Conservation (phyloP, 2,113 vertebrate genomes). For the Lepus timidus region DNA sequence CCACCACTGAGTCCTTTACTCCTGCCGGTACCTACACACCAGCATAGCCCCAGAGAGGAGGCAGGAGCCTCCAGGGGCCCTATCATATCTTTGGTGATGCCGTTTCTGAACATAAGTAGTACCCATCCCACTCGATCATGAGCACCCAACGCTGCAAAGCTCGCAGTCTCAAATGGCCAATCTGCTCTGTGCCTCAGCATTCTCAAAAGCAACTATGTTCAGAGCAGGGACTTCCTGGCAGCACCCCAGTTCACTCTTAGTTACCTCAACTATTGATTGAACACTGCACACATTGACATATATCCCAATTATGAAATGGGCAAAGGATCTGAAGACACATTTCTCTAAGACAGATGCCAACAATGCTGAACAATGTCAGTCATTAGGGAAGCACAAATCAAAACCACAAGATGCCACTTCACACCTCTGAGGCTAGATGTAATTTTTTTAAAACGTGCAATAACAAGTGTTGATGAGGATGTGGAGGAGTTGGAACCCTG, state of each 20-base stretch:
- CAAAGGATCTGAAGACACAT: conserved; percentile 3
- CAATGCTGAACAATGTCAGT: conserved; percentile 17
- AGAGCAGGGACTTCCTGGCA: not conserved
- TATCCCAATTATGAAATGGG: conserved; percentile 38
- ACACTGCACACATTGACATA: conserved; percentile 4
- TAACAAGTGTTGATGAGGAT: not conserved
- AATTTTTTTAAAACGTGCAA: not conserved
- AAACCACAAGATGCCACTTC: conserved; percentile 11
- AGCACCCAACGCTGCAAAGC: conserved; percentile 6
- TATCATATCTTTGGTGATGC: not conserved
- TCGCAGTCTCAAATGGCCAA: conserved; percentile 32
- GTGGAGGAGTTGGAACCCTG: conserved; percentile 4
- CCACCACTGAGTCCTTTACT: not conserved
- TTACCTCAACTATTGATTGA: conserved; percentile 5
- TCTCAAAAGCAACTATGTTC: conserved; percentile 44
- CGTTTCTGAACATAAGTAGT: not conserved
- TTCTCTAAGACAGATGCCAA: conserved; percentile 16
- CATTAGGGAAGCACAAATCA: conserved; percentile 46
- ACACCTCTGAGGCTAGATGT: not conserved
- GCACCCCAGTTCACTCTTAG: not conserved
- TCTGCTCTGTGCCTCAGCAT: not conserved
- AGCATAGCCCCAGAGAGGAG: not conserved
- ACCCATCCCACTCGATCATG: not conserved
- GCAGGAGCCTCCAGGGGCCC: not conserved
- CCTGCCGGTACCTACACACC: not conserved